These are phyloP conservation scores for Ips typographus DNA, from an alignment of 1,140 invertebrate genomes.

Conservation along the genomic window DNA sequence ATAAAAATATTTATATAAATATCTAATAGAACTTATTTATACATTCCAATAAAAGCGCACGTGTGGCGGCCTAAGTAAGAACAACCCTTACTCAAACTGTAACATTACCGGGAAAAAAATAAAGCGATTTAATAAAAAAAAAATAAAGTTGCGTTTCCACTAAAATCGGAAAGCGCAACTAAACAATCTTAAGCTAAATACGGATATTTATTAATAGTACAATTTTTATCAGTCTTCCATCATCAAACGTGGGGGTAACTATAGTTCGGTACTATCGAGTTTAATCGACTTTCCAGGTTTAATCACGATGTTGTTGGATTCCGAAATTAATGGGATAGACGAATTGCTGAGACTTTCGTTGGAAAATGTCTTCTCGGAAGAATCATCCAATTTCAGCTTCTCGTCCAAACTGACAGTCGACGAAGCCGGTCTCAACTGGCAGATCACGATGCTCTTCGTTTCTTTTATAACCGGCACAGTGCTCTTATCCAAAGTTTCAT, in stretches of 20 bases:
- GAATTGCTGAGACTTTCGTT: slow-evolving; percentile 27
- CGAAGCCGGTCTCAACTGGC: slow-evolving; percentile 30
- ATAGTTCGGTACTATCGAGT: slow-evolving; percentile 21
- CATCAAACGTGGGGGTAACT: slow-evolving; percentile 22
- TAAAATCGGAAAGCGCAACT: too few species aligned
- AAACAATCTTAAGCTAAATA: slow-evolving; percentile 1
- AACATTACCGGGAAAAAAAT: too few species aligned
- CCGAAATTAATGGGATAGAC: slow-evolving; percentile 19
- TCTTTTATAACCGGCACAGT: slow-evolving; percentile 26
- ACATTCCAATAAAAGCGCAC: slow-evolving; percentile 25
- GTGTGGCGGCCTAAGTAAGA: slow-evolving; percentile 17
- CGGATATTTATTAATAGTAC: slow-evolving; percentile 24
- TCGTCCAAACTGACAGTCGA: slow-evolving; percentile 27
- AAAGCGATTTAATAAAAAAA: too few species aligned
- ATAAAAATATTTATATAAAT: slow-evolving; percentile 35
- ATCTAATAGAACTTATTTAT: slow-evolving; percentile 30
- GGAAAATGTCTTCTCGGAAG: slow-evolving; percentile 3
- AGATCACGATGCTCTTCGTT: slow-evolving; percentile 31
- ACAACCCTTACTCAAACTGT: neutral
- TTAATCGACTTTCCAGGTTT: slow-evolving; percentile 13
- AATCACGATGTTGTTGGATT: slow-evolving; percentile 21
- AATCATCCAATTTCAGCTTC: slow-evolving; percentile 9
- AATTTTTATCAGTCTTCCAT: slow-evolving; percentile 29
- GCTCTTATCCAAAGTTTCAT: slow-evolving; percentile 47
- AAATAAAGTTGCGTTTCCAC: too few species aligned